Conservation (phyloP, 2,888 invertebrate species). For the Ernsta delagoae region DNA sequence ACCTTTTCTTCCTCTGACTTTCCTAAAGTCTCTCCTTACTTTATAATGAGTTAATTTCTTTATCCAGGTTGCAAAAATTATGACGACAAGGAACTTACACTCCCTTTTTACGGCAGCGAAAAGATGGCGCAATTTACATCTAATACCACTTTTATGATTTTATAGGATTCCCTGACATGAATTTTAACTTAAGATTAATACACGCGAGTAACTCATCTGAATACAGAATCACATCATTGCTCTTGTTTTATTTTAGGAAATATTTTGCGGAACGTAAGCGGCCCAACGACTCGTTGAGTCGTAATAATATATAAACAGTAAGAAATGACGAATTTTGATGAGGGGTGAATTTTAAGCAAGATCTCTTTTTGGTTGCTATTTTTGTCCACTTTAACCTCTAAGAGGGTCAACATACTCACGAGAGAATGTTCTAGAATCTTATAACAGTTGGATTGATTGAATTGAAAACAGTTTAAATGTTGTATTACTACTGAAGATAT, state of each 20-base stretch:
- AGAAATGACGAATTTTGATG: neutral
- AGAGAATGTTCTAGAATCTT: neutral
- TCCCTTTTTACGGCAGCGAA: neutral
- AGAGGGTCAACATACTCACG: neutral
- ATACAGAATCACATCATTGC: conserved; percentile 1
- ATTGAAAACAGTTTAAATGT: no score
- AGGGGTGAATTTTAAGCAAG: neutral
- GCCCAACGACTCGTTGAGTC: neutral
- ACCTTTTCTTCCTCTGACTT: no score
- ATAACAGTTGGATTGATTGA: no score
- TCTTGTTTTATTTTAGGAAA: neutral
- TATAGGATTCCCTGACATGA: conserved; percentile 22
- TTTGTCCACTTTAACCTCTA: neutral
- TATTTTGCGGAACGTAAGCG: neutral
- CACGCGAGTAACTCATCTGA: conserved; percentile 10
- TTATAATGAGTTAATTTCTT: no score
- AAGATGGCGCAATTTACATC: neutral
- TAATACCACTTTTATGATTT: conserved; percentile 26
- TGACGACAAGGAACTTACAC: no score
- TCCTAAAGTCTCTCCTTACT: no score
- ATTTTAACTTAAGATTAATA: conserved; percentile 27
- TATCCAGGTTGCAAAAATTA: no score
- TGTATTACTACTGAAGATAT: no score
- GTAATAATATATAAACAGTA: neutral
- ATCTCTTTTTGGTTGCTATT: neutral